Base-by-base conservation (phyloP, 2,113 vertebrate species). In the Antigone vipio region DNA sequence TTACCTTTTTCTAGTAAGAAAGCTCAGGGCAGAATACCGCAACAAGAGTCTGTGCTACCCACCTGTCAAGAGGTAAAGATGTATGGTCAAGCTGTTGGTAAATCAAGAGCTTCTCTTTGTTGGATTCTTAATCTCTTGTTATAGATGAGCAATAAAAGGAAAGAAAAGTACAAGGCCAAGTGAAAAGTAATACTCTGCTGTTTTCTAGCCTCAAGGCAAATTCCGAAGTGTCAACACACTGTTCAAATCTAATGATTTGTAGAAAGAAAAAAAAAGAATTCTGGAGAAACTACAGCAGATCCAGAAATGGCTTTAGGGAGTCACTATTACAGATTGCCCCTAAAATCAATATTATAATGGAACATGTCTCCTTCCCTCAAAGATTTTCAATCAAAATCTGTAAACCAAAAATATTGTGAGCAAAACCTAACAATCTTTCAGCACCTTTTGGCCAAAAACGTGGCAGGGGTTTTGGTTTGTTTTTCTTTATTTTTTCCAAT, bases 301-400 rank as follows among this genome's bases (percentile, higher is more conserved):
- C 66, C 40, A 95, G 87, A 96, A 92, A 93, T 68, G 60, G 77
- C 89, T 95, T 87, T 44, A 89, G 84, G 80, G 91, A 94, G 85
- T 63, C 56, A 35, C 56, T 91, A 56, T 56, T 97, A 87, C 52
- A 91, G 66, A 93, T 59, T 91, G 49, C 34, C 42, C 52, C 66
- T 88, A 85, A 91, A 94, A 93, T 82, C 94, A 79, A 79, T 95
- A 89, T 64, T 83, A 35, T 72, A 93, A 85, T 77, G 52, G 79
- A 90, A 86, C 40, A 86, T 12, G 47, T 81, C 86, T 91, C 68
- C 68, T 92, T 93, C 68, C 40, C 47, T 81, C 83, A 89, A 74
- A 86, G 72, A 91, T 88, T 93, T 95, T 91, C 79, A 71, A 71
- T 91, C 68, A 91, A 87, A 93, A 84, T 42, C 47, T 91, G 34